Evolutionary conservation across 1,140 invertebrate genomes (phyloP), one percentile per base, ranked within the genome.

Genomic region (Cydia fagiglandana): DNA sequence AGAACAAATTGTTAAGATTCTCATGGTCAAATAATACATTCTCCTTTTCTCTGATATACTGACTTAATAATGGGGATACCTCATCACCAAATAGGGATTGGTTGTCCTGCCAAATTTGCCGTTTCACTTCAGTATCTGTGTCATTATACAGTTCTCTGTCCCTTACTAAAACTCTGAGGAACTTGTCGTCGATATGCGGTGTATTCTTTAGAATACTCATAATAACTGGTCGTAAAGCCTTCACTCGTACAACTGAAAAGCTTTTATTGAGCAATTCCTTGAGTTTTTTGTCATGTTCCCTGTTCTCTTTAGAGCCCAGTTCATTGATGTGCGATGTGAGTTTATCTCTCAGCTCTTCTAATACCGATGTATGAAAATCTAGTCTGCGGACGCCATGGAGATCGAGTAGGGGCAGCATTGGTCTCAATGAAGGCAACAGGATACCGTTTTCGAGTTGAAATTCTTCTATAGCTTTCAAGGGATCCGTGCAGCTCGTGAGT

Each of bases 21-120:
- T 96, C 95, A 93, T 98, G 97, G 89, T 98, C 97, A 91, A 98
- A 99, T 17, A 99, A 90, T 41, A 98, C 94, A 91, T 96, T 96
- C 85, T 98, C 98, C 89, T 98, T 98, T 89, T 98, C 97, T 84
- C 96, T 96, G 41, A 99, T 98, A 82, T 99, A 99, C 87, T 97
- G 96, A 82, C 96, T 98, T 20, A 99, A 94, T 41, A 99, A 92
- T 7, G 98, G 98, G 10, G 98, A 99, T 0, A 99, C 98, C 95
- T 99, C 98, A 93, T 99, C 98, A 24, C 98, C 98, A 94, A 99
- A 99, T 50, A 99, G 91, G 41, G 97, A 97, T 89, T 99, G 98
- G 93, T 99, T 99, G 83, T 99, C 98, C 86, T 98, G 97, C 98
- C 98, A 99, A 75, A 99, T 99, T 88, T 99, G 98, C 68, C 98